These are phyloP conservation scores for Atopsyche davidsoni DNA, from an alignment of 1,140 invertebrate species.

Conservation along the genomic window DNA sequence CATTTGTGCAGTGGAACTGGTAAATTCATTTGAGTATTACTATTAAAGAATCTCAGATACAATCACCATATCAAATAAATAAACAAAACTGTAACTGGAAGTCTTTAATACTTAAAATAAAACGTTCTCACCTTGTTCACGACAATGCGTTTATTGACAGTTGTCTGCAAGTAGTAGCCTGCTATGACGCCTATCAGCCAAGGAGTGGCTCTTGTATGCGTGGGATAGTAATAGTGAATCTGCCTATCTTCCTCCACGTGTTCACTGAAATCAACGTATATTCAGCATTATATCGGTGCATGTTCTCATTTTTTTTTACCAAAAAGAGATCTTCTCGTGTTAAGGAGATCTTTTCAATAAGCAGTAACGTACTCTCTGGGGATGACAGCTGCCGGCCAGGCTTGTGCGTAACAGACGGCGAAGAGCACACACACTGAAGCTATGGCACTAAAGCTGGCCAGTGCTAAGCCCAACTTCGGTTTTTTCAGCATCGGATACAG, in stretches of 20 bases:
- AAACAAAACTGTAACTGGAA: too few species aligned
- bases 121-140: too few species aligned
- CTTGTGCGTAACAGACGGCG: background rate
- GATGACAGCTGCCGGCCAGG: background rate
- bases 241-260: background rate
- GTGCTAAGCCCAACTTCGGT: background rate
- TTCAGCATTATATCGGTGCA: background rate
- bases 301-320: background rate
- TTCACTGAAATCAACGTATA: background rate
- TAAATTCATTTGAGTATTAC: too few species aligned
- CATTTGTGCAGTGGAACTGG: too few species aligned
- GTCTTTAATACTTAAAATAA: too few species aligned
- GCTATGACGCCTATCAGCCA: conserved; percentile 52
- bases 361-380: background rate
- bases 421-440: background rate
- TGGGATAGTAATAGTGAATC: conserved; percentile 33
- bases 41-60: too few species aligned
- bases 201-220: conserved; percentile 45
- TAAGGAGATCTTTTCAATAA: background rate
- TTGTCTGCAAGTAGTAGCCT: conserved; percentile 43
- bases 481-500: conserved; percentile 38
- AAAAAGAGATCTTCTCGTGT: background rate
- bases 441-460: background rate
- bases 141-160: background rate
- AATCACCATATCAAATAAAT: too few species aligned